These are phyloP conservation scores for Hirundichthys speculiger DNA, from an alignment of 2,113 vertebrate genomes.

Conservation along the genomic window DNA sequence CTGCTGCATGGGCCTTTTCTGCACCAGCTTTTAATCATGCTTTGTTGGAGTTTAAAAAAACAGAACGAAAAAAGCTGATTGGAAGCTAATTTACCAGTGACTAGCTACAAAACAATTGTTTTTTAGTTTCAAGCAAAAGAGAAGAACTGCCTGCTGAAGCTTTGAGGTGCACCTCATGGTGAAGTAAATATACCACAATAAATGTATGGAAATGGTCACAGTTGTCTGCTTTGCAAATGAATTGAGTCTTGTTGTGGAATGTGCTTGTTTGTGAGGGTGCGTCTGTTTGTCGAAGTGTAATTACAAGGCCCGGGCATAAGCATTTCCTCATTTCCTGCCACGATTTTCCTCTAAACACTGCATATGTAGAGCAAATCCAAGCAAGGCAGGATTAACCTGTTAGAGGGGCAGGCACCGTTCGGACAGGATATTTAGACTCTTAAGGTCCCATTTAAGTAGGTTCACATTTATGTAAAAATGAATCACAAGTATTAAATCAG, in stretches of 20 bases:
- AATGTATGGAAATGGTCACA: neutral
- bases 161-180: conserved; percentile 22
- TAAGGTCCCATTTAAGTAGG: too few species aligned
- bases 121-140: neutral
- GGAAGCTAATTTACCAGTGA: neutral
- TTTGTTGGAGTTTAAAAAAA: conserved; percentile 39
- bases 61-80: conserved; percentile 18
- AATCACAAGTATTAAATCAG: too few species aligned
- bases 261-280: conserved; percentile 38
- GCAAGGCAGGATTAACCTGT: neutral
- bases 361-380: neutral
- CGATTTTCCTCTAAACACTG: conserved; percentile 13
- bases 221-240: neutral
- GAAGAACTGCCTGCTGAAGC: conserved; percentile 3
- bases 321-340: conserved; percentile 58
- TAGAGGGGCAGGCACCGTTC: neutral
- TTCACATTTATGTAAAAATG: too few species aligned
- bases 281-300: conserved; percentile 60
- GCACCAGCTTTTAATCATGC: conserved; percentile 35
- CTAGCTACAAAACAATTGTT: too few species aligned
- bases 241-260: conserved; percentile 17
- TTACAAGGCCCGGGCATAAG: conserved; percentile 61
- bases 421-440: neutral
- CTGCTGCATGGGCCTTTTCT: conserved; percentile 52
- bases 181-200: conserved; percentile 36